Evolutionary conservation across 2,888 invertebrate genomes (phyloP), one percentile per base, ranked within the genome.

Genomic region (Heliconius charithonia): DNA sequence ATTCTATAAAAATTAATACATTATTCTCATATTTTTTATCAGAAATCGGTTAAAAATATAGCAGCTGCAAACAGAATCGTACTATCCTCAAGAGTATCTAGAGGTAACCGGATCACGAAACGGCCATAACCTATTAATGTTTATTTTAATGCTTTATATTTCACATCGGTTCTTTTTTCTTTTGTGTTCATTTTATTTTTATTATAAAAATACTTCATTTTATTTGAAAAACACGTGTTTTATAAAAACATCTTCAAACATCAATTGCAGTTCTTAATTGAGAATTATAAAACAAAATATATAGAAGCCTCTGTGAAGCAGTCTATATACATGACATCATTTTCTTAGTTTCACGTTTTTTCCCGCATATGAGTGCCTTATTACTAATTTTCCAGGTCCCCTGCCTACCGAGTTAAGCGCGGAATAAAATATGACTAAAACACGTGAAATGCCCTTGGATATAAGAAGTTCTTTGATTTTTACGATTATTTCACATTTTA

Each of bases 111-210:
- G 72, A 72, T 72, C 72, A 72, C 72, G 72, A 59, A 72, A 72
- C 72, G 72, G 22, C 56, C 72, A 59, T 72, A 72, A 72, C 72
- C 59, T 72, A 72, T 59, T 72, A 59, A 72, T 72, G 59, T 22
- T 59, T 22, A 72, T 72, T 72, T 72, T 32, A 72, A 59, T 72
- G 59, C n/a, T 59, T 72, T 59, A 32, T 72, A 72, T 59, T 16
- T 59, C n/a, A 32, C n/a, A 72, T 2, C 16, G 32, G 32, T 59
- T 72, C 32, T n/a, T n/a, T 72, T 37, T 32, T 29, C 56, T 71
- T 71, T 59, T 72, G 29, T 32, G 16, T 3, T 59, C 59, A 72
- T 6, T 56, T 56, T 10, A 56, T 27, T 70, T 70, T n/a, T n/a
- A n/a, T 67, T 10, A 37, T 45, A 69, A n/a, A 69, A 19, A 25